Conservation (phyloP, 1,140 invertebrate species). For the Drosophila fuyamai region DNA sequence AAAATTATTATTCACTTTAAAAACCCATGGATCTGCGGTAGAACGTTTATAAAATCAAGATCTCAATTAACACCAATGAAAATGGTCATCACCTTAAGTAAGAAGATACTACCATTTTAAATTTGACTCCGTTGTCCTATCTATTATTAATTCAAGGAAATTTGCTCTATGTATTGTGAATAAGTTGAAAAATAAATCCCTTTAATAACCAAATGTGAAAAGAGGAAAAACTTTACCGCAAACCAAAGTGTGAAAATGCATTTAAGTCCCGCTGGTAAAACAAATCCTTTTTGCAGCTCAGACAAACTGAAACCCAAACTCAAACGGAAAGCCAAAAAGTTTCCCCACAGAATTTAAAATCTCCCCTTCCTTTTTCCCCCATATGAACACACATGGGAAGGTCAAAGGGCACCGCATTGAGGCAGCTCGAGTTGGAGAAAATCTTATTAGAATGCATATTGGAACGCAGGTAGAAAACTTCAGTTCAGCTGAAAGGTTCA, state of each 20-base stretch:
- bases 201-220: neutral
- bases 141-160: neutral
- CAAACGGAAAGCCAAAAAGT: slow-evolving; percentile 31
- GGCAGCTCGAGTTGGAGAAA: slow-evolving; percentile 45
- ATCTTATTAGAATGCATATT: slow-evolving; percentile 76
- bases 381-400: slow-evolving; percentile 3
- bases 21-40: no score
- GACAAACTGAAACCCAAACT: slow-evolving; percentile 21
- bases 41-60: no score
- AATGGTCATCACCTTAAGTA: no score
- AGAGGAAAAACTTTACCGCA: neutral
- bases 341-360: slow-evolving; percentile 24
- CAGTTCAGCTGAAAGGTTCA: slow-evolving; percentile 23
- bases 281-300: slow-evolving; percentile 28
- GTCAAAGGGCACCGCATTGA: slow-evolving; percentile 49
- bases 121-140: neutral
- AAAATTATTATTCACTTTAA: neutral
- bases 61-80: no score
- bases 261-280: slow-evolving; percentile 7
- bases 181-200: slow-evolving; percentile 1
- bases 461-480: slow-evolving; percentile 64
- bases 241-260: slow-evolving; percentile 19
- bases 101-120: neutral
- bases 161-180: neutral
- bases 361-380: neutral